Evolutionary conservation across 2,113 vertebrate species (phyloP), one percentile per base, ranked within the genome.

Genomic region (Tympanuchus pallidicinctus): DNA sequence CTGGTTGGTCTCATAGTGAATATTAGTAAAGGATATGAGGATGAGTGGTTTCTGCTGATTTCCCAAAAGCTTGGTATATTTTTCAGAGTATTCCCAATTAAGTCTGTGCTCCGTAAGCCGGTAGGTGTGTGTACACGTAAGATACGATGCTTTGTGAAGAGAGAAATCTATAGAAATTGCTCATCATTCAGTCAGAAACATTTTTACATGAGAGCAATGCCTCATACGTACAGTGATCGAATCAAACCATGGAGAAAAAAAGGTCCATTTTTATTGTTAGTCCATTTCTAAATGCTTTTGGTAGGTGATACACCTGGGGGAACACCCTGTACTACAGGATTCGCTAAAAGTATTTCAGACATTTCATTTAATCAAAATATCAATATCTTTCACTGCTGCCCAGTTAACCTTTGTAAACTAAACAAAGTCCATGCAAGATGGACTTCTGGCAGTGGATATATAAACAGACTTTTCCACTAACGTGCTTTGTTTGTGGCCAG

Each of bases 381-480:
- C 65, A 89, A 13, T 27, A 25, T 28, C 71, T 85, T 93, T 61
- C 88, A 59, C 45, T 84, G 42, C 30, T 77, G 82, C 69, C 48
- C 42, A 52, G 88, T 94, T 90, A 92, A 76, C 54, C 43, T 84
- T 80, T 27, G n/a, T 73, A 86, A 96, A 74, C 63, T 59, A 92
- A 96, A 85, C 5, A 27, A 50, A 85, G 91, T 87, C 22, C 36
- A 91, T 50, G 71, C 92, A 88, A 86, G 88, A 95, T 84, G 92
- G 92, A 79, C 78, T 88, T 96, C 94, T 93, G 92, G 67, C 81
- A 86, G 45, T 40, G 82, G 38, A 75, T 92, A 61, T 91, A 86
- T 83, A 96, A 97, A 97, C 88, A 88, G n/a, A 82, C 71, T 75
- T 76, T 80, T 75, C 88, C 71, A 65, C 94, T 91, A 96, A 92